Conservation (phyloP, 2,113 vertebrate species). For the Stigmatopora nigra region DNA sequence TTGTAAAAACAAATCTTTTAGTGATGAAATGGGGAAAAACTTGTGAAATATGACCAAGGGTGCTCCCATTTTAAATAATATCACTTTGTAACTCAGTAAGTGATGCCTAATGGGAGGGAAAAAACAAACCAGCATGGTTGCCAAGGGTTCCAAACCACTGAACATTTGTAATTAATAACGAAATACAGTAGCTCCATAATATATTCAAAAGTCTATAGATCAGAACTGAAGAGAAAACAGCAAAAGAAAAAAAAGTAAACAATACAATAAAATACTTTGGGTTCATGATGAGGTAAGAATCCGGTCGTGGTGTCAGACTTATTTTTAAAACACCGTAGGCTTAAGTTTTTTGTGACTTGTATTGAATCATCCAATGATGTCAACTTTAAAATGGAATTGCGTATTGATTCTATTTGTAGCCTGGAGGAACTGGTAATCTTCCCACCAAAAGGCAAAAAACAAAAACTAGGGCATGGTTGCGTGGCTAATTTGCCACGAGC, state of each 20-base stretch:
- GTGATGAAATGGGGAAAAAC: background rate
- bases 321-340: slow-evolving; percentile 16
- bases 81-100: background rate
- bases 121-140: no score
- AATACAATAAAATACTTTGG: slow-evolving; percentile 14
- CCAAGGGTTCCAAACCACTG: background rate
- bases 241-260: no score
- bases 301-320: slow-evolving; percentile 14
- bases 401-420: slow-evolving; percentile 29
- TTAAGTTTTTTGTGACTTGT: slow-evolving; percentile 3
- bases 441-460: slow-evolving; percentile 19
- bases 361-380: slow-evolving; percentile 17
- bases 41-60: background rate
- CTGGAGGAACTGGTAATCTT: slow-evolving; percentile 2
- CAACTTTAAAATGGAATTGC: background rate
- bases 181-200: no score
- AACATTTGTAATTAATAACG: no score
- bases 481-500: slow-evolving; percentile 57
- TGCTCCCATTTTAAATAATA: background rate
- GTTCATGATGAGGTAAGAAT: slow-evolving; percentile 9
- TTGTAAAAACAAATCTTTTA: background rate
- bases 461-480: slow-evolving; percentile 26
- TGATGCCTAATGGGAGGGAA: background rate
- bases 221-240: background rate
- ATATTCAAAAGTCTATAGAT: no score